Percentiles rank a stretch among this genome's conserved stretches.
Evolutionary conservation across 1,140 invertebrate species (phyloP).

Genomic region (Physella acuta): DNA sequence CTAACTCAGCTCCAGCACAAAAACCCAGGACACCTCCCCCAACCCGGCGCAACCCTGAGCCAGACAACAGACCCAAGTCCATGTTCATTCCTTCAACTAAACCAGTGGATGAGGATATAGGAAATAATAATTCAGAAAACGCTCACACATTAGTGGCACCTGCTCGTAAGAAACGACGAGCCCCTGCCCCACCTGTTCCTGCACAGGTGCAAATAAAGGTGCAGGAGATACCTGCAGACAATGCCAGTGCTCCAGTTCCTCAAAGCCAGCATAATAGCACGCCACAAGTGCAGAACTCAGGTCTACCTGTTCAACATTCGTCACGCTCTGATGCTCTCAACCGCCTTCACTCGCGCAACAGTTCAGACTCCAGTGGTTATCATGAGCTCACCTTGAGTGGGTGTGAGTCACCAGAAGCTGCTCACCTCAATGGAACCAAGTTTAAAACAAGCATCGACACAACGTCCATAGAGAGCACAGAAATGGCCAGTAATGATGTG

Average conservation of each 20-base stretch:
- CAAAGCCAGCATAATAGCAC: too few relatives aligned
- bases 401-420: slow-evolving; percentile 54
- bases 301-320: background rate
- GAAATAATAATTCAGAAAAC: too few relatives aligned
- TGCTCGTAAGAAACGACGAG: slow-evolving; percentile 40
- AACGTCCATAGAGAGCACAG: slow-evolving; percentile 47
- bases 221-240: background rate
- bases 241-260: slow-evolving; percentile 3
- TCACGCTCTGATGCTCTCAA: slow-evolving; percentile 17
- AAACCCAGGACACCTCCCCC: slow-evolving; percentile 9
- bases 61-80: slow-evolving; percentile 37
- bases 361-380: slow-evolving; percentile 76
- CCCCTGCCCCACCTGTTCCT: slow-evolving; percentile 40
- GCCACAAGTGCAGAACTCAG: background rate
- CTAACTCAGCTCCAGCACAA: background rate
- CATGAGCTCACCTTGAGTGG: slow-evolving; percentile 74
- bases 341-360: slow-evolving; percentile 70
- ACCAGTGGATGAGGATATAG: background rate
- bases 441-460: slow-evolving; percentile 45
- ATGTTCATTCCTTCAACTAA: slow-evolving; percentile 33
- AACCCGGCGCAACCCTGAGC: background rate
- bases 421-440: slow-evolving; percentile 22
- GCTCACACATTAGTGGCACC: slow-evolving; percentile 16
- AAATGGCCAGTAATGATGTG: slow-evolving; percentile 41
- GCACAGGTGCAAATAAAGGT: slow-evolving; percentile 10